Conservation (phyloP, 2,113 vertebrate genomes). For the Otus sunia region DNA sequence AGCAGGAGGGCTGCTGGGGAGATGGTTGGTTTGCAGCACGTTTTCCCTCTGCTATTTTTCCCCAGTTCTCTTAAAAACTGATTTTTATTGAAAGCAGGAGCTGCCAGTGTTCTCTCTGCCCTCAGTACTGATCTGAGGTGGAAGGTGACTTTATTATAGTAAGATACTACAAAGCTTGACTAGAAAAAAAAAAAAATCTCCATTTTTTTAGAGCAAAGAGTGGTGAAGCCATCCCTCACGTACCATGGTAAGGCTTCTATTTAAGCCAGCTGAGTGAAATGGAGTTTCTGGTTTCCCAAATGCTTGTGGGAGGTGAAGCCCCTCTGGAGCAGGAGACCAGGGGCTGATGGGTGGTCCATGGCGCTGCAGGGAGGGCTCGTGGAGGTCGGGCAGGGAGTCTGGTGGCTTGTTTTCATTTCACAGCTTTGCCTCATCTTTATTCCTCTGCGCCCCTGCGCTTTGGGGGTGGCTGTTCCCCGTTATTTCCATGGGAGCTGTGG, state of each 20-base stretch:
- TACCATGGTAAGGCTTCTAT: background rate
- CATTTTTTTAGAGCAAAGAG: background rate
- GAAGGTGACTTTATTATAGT: background rate
- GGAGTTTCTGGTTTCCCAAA: background rate
- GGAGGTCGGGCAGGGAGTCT: background rate
- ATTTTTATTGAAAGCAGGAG: background rate
- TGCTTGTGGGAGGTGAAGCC: background rate
- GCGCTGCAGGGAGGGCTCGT: background rate
- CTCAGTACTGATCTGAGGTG: background rate
- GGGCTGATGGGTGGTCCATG: background rate
- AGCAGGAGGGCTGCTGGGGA: background rate
- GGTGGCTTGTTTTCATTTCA: background rate
- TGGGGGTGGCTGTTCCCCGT: accelerated
- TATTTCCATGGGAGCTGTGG: background rate
- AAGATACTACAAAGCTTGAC: background rate
- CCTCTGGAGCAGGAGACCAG: background rate
- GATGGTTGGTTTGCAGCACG: background rate
- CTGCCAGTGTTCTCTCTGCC: background rate
- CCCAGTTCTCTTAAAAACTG: background rate
- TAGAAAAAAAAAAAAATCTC: background rate
- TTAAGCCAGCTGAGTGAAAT: background rate
- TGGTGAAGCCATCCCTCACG: background rate
- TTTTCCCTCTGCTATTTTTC: background rate
- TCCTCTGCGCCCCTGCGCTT: background rate
- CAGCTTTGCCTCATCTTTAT: background rate